Evolutionary conservation across 2,797 vertebrate genomes (phyloP), one percentile per base, ranked within the genome.

Genomic region (Toxotes lorentzi): DNA sequence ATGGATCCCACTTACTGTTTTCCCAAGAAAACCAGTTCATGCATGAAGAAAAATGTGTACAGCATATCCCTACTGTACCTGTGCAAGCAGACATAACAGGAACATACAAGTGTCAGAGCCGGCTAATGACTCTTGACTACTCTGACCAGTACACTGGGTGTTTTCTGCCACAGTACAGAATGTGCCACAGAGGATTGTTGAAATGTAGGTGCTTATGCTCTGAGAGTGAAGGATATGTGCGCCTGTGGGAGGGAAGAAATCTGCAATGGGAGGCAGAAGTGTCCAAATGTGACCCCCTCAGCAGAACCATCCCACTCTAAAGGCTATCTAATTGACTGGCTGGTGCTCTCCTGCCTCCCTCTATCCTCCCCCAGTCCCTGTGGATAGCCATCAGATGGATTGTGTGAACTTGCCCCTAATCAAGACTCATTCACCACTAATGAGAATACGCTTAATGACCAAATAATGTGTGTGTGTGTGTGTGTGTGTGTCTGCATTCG

Each of bases 281-380:
- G 92, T 95, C 94, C 86, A 93, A 93, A 94, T 90, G 90, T 91
- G 86, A 92, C 91, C 88, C 87, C 91, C 93, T 95, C 93, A 95
- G 94, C 93, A 95, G 90, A 95, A 90, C 81, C 88, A 89, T 87
- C 86, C 65, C 65, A 81, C 87, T 88, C 91, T 88, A 89, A 92
- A 92, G 84, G 89, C 89, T 92, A 89, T 94, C 90, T 93, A 93
- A 95, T 95, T 94, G 93, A 95, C 93, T 92, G 91, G 83, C 91
- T 87, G 88, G 81, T 92, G 91, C 90, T 89, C 85, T 88, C 61
- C 80, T 88, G 79, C 72, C 71, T 84, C 60, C 76, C 76, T 72
- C 79, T 40, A 71, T 84, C 83, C 86, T 83, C 73, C 88, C 77
- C 82, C 79, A 78, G 87, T 94, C 91, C 86, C 90, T 88, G 86